These are phyloP conservation scores for Sprattus sprattus DNA, from an alignment of 2,113 vertebrate genomes.

Conservation along the genomic window DNA sequence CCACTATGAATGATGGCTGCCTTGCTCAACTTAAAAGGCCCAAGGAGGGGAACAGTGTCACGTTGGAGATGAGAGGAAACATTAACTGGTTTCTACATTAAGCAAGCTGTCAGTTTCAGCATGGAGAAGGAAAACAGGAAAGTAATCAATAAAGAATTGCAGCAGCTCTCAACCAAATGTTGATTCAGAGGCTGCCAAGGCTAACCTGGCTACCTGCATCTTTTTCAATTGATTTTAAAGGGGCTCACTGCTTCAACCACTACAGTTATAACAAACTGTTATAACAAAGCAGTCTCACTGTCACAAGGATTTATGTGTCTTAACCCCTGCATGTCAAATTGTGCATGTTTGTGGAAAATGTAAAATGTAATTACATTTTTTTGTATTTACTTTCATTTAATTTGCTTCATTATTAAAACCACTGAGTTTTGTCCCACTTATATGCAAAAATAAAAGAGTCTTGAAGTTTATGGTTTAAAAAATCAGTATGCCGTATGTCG, in stretches of 20 bases:
- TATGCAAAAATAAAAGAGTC: too few species aligned
- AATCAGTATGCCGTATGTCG: too few species aligned
- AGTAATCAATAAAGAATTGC: conserved; percentile 45
- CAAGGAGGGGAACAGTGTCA: conserved; percentile 28
- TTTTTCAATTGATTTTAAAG: conserved; percentile 36
- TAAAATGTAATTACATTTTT: too few species aligned
- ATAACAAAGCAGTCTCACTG: neutral
- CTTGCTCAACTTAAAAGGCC: conserved; percentile 31
- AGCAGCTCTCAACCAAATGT: conserved; percentile 20
- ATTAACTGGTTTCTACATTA: conserved; percentile 28
- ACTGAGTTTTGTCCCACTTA: too few species aligned
- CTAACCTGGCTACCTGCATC: conserved; percentile 20
- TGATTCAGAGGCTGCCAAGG: conserved; percentile 23
- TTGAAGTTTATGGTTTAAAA: too few species aligned
- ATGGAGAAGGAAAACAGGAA: conserved; percentile 32
- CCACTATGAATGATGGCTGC: neutral
- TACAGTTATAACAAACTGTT: neutral
- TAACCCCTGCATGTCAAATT: neutral
- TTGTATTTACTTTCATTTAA: too few species aligned
- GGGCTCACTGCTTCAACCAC: conserved; percentile 4
- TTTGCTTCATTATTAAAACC: too few species aligned
- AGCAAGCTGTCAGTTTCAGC: conserved; percentile 32
- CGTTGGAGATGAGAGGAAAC: conserved; percentile 42
- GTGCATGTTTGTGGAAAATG: neutral
- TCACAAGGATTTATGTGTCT: neutral